A percentile compares a stretch with the other conserved stretches of the same genome.
These are phyloP conservation scores for Tribolium castaneum DNA, from an alignment of 1,140 invertebrate species.

Conservation along the genomic window DNA sequence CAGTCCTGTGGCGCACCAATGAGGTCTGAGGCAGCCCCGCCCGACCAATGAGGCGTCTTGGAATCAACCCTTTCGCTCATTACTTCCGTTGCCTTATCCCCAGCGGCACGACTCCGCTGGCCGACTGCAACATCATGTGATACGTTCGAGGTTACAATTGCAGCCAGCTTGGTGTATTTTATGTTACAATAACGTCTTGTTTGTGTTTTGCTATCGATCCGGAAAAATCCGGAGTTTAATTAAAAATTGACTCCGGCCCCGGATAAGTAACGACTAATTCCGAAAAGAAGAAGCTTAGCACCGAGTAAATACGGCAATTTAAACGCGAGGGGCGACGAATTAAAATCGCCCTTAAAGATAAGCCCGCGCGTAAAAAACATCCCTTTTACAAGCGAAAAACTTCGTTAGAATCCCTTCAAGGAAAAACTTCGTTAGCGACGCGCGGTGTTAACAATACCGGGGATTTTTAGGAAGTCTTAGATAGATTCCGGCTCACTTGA, in stretches of 20 bases:
- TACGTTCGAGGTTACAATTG: conserved; percentile 49
- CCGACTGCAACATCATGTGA: conserved; percentile 50
- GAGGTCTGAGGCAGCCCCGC: conserved; percentile 61
- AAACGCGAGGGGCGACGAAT: conserved; percentile 53
- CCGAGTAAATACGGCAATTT: conserved; percentile 58
- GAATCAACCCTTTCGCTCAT: conserved; percentile 58
- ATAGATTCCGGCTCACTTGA: conserved; percentile 52
- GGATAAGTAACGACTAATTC: conserved; percentile 38
- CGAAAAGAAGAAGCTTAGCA: conserved; percentile 31
- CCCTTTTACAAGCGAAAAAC: conserved; percentile 56
- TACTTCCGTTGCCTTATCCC: conserved; percentile 40
- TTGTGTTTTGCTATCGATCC: conserved; percentile 31
- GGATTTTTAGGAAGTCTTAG: conserved; percentile 56
- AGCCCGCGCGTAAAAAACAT: conserved; percentile 62
- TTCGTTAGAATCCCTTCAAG: conserved; percentile 57
- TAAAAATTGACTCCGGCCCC: conserved; percentile 7
- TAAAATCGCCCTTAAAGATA: conserved; percentile 64
- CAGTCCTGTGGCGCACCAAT: conserved; percentile 61
- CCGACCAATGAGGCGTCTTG: conserved; percentile 62
- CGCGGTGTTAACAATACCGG: conserved; percentile 57
- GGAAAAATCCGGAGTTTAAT: not conserved
- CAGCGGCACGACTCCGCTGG: conserved; percentile 47
- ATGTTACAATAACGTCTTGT: conserved; percentile 49
- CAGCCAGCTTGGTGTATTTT: conserved; percentile 44
- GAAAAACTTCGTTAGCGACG: conserved; percentile 56